A percentile compares a stretch with the other conserved stretches of the same genome.
These are phyloP conservation scores for Chymomyza fuscimana DNA, from an alignment of 2,888 invertebrate species.

Conservation along the genomic window DNA sequence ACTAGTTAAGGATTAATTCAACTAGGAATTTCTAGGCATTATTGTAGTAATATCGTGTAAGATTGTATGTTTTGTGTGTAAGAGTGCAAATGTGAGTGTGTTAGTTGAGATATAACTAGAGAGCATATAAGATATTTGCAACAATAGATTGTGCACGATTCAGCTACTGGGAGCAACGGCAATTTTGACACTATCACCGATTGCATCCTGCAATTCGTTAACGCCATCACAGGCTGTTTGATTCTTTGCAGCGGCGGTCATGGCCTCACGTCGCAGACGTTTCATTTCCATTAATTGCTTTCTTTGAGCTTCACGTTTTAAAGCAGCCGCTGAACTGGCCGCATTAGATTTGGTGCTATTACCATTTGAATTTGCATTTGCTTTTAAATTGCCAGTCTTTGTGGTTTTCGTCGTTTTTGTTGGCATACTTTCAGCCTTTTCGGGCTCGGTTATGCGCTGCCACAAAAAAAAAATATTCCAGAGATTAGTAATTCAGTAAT, in stretches of 20 bases:
- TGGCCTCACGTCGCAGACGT: slow-evolving; percentile 77
- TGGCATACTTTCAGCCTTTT: slow-evolving; percentile 34
- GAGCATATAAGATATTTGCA: slow-evolving; percentile 50
- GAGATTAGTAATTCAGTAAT: neutral
- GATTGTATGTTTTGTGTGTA: slow-evolving; percentile 34
- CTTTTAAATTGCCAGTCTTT: slow-evolving; percentile 57
- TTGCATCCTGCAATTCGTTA: slow-evolving; percentile 19
- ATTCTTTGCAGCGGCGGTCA: slow-evolving; percentile 50
- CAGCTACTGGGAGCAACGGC: slow-evolving; percentile 64
- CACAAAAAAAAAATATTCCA: neutral
- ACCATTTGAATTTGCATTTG: slow-evolving; percentile 42
- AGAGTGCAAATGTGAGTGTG: slow-evolving; percentile 35
- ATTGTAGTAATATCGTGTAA: slow-evolving; percentile 22
- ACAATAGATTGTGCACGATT: slow-evolving; percentile 47
- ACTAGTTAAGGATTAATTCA: slow-evolving; percentile 74
- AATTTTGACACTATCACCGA: slow-evolving; percentile 43
- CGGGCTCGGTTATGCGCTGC: slow-evolving; percentile 34
- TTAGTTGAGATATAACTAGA: slow-evolving; percentile 51
- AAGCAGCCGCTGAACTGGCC: slow-evolving; percentile 78
- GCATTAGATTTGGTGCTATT: slow-evolving; percentile 41
- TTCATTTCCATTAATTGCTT: slow-evolving; percentile 87
- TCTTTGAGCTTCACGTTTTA: slow-evolving; percentile 86
- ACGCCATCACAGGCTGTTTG: slow-evolving; percentile 29
- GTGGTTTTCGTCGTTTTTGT: slow-evolving; percentile 57
- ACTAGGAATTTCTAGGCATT: slow-evolving; percentile 63